Percentiles rank a stretch among this genome's conserved stretches.
phyloP scores from a whole-genome alignment of 2,797 vertebrate species.

The Semaprochilodus insignis region DNA sequence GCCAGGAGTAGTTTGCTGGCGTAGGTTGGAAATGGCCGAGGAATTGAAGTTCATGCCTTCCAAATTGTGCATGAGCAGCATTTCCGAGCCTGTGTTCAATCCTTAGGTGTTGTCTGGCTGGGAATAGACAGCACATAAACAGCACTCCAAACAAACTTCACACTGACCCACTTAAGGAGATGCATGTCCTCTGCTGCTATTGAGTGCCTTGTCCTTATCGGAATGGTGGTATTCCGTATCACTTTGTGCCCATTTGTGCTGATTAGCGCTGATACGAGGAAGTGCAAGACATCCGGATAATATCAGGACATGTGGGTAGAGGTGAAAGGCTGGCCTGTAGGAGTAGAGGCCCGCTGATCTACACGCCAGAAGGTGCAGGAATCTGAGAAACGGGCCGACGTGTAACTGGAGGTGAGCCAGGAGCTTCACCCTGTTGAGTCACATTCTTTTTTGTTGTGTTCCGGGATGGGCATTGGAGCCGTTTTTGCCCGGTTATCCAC shows the following conservation, averaged over 20 bases:
- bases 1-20: no score
- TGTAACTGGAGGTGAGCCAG: conserved; percentile 42
- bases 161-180: background rate
- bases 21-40: no score
- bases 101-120: no score
- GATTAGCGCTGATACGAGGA: background rate
- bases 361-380: conserved; percentile 36
- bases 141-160: background rate
- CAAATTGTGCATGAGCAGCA: no score
- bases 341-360: background rate
- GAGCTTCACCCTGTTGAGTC: conserved; percentile 22
- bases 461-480: background rate
- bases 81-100: background rate
- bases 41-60: no score
- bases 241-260: background rate
- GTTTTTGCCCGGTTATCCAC: background rate
- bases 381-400: conserved; percentile 38
- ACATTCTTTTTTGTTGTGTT: conserved; percentile 9
- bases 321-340: background rate
- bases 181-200: background rate
- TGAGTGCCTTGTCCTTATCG: background rate
- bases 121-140: no score
- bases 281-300: background rate
- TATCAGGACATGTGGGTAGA: background rate
- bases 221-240: background rate